Evolutionary conservation across 2,113 vertebrate genomes (phyloP).

Genomic region (Pipa parva): DNA sequence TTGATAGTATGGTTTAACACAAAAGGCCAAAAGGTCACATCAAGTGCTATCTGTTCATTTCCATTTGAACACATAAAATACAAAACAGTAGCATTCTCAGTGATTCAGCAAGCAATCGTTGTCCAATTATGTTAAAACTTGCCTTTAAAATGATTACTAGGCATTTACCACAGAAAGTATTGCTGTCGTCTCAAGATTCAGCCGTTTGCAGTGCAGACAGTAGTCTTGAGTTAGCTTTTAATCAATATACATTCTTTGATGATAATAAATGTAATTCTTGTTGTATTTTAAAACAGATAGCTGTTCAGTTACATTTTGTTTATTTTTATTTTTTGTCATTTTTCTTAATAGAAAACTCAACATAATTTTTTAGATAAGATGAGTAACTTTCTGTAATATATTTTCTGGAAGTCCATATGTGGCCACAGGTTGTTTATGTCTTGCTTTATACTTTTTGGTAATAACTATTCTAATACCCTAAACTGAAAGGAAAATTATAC

Average conservation of each 20-base stretch:
- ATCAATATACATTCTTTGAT: background rate
- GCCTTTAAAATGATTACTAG: background rate
- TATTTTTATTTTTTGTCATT: no score
- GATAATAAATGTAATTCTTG: background rate
- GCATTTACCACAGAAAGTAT: background rate
- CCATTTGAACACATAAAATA: slow-evolving; percentile 1
- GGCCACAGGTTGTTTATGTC: no score
- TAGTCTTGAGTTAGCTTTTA: background rate
- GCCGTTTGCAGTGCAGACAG: background rate
- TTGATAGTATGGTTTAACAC: background rate
- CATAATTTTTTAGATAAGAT: no score
- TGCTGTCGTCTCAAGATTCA: background rate
- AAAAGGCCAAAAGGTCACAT: background rate
- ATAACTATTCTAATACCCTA: no score
- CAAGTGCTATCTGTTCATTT: background rate
- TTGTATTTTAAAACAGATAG: no score
- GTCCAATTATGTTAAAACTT: background rate
- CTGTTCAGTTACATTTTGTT: no score
- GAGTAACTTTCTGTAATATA: no score
- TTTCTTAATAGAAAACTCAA: no score
- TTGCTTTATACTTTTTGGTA: no score
- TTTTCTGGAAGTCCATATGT: no score
- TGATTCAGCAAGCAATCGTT: slow-evolving; percentile 2
- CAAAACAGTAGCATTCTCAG: slow-evolving; percentile 2
- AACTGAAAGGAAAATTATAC: no score